phyloP scores from a whole-genome alignment of 2,113 vertebrate species.

The Bufo gargarizans region DNA sequence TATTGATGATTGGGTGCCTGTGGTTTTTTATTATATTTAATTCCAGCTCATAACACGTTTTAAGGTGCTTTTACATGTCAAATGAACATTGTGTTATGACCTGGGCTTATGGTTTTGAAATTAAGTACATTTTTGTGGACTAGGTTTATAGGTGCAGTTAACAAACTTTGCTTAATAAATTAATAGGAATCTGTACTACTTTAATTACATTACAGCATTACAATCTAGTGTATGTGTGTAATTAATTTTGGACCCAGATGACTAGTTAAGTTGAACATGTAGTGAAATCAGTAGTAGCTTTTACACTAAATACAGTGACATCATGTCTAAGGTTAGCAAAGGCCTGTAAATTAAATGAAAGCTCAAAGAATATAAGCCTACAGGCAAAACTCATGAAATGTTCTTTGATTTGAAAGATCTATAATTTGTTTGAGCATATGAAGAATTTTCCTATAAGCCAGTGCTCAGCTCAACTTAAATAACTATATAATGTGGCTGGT shows the following conservation, averaged over 20 bases:
- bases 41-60: conserved; percentile 55
- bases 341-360: conserved; percentile 58
- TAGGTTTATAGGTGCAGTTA: background rate
- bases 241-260: conserved; percentile 59
- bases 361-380: conserved; percentile 58
- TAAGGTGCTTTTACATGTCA: conserved; percentile 58
- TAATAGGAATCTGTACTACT: conserved; percentile 61
- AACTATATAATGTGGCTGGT: conserved; percentile 6
- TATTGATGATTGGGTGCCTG: conserved; percentile 60
- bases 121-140: conserved; percentile 54
- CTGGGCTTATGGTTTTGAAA: conserved; percentile 35
- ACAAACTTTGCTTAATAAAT: conserved; percentile 52
- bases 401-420: conserved; percentile 56
- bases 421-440: conserved; percentile 39
- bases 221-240: conserved; percentile 41
- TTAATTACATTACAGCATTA: conserved; percentile 56
- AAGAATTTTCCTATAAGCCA: conserved; percentile 23
- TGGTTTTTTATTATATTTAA: conserved; percentile 58
- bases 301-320: conserved; percentile 60
- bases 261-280: conserved; percentile 61
- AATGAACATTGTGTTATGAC: conserved; percentile 59
- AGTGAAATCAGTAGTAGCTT: conserved; percentile 55
- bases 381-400: conserved; percentile 61
- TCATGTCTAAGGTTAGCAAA: conserved; percentile 66
- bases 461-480: conserved; percentile 28